phyloP scores from a whole-genome alignment of 2,888 invertebrate species.

The Cancer borealis region DNA sequence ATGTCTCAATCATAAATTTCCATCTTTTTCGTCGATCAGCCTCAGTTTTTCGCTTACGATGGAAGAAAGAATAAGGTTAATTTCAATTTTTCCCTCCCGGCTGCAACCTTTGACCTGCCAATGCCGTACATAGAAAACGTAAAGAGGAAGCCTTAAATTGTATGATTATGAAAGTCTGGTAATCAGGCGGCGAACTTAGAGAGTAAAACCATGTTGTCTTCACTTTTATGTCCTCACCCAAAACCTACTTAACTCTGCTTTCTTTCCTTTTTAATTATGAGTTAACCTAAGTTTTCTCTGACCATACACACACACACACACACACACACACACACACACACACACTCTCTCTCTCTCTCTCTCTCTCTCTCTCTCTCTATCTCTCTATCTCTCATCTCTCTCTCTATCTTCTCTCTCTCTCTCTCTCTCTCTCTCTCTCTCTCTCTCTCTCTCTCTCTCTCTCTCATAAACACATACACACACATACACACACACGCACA shows the following conservation, averaged over 20 bases:
- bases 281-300: neutral
- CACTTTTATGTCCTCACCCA: neutral
- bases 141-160: neutral
- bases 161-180: slow-evolving; percentile 4
- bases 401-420: too few relatives aligned
- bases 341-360: too few relatives aligned
- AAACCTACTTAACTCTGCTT: neutral
- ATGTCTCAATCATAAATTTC: neutral
- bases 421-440: too few relatives aligned
- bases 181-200: neutral
- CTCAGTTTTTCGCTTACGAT: neutral
- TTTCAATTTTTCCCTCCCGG: neutral
- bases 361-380: too few relatives aligned
- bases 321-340: too few relatives aligned
- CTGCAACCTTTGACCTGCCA: neutral
- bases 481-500: too few relatives aligned
- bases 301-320: neutral
- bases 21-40: neutral
- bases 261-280: neutral
- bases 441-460: too few relatives aligned
- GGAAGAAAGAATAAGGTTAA: neutral
- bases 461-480: too few relatives aligned
- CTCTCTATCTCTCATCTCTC: too few relatives aligned
- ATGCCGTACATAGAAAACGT: neutral
- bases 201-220: neutral